phyloP scores from a whole-genome alignment of 2,888 invertebrate genomes.

The Callosobruchus maculatus region DNA sequence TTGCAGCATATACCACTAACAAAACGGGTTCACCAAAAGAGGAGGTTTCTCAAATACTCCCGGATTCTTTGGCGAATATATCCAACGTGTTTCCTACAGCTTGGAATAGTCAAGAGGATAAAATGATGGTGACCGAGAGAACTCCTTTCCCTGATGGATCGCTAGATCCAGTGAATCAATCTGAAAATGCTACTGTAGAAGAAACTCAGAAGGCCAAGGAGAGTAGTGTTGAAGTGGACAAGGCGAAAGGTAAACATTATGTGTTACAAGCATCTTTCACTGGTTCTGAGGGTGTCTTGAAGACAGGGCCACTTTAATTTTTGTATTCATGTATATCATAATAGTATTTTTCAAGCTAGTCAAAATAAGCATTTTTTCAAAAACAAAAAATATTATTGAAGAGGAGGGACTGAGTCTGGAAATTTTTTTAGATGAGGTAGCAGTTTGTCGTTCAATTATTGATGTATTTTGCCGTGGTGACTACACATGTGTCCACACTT shows the following conservation, averaged over 20 bases:
- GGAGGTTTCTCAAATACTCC: not conserved
- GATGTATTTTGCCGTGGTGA: too few relatives aligned
- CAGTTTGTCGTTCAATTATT: too few relatives aligned
- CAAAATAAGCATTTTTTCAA: too few relatives aligned
- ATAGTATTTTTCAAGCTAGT: too few relatives aligned
- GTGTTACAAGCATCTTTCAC: too few relatives aligned
- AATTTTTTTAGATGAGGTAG: too few relatives aligned
- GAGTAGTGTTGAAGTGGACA: conserved; percentile 8
- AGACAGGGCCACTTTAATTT: too few relatives aligned
- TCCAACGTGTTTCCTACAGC: conserved; percentile 38
- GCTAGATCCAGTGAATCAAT: not conserved
- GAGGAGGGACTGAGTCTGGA: too few relatives aligned
- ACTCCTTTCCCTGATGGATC: conserved; percentile 8
- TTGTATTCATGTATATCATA: too few relatives aligned
- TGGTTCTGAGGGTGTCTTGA: too few relatives aligned
- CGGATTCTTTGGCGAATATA: conserved; percentile 27
- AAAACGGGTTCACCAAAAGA: not conserved
- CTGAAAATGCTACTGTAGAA: conserved; percentile 9
- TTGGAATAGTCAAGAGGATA: conserved; percentile 31
- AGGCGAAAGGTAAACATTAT: conserved; percentile 11
- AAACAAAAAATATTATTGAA: too few relatives aligned
- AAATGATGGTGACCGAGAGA: conserved; percentile 13
- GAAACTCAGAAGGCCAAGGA: conserved; percentile 7
- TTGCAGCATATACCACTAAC: conserved; percentile 11
- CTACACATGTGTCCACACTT: too few relatives aligned